phyloP scores from a whole-genome alignment of 2,888 invertebrate species.

The Caenorhabditis afra region DNA sequence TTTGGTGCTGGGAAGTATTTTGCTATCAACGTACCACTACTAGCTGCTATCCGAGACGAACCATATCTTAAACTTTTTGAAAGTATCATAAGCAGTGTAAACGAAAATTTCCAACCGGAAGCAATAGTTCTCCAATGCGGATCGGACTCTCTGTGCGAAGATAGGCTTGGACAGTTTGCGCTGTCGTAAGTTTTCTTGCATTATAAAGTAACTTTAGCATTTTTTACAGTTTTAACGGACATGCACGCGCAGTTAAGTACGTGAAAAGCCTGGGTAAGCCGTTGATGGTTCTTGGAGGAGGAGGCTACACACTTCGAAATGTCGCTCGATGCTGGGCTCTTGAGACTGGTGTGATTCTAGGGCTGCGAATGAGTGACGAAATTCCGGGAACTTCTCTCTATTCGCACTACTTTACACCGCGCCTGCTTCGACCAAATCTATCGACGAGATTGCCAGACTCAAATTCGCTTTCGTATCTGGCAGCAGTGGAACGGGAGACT shows the following conservation, averaged over 20 bases:
- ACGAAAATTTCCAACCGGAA: conserved; percentile 95
- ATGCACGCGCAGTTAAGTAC: conserved; percentile 92
- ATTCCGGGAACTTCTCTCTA: conserved; percentile 84
- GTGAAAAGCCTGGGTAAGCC: conserved; percentile 94
- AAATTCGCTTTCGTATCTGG: conserved; percentile 28
- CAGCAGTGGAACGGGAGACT: conserved; percentile 21
- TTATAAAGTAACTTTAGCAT: not conserved
- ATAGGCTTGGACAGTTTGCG: conserved; percentile 95
- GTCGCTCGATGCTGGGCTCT: conserved; percentile 99
- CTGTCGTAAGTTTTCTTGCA: conserved; percentile 83
- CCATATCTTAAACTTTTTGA: conserved; percentile 90
- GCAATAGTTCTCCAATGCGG: conserved; percentile 96
- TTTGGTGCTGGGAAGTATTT: conserved; percentile 93
- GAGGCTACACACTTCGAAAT: conserved; percentile 95
- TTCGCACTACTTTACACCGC: conserved; percentile 52
- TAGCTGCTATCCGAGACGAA: conserved; percentile 95
- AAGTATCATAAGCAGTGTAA: conserved; percentile 86
- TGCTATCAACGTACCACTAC: conserved; percentile 97
- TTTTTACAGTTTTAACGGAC: conserved; percentile 76
- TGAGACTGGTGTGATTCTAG: conserved; percentile 94
- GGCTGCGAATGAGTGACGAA: conserved; percentile 94
- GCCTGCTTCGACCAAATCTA: conserved; percentile 9
- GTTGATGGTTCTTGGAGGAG: conserved; percentile 90
- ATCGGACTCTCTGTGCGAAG: conserved; percentile 96
- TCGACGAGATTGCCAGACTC: conserved; percentile 7